Percentiles rank a stretch among this genome's conserved stretches.
These are phyloP conservation scores for Porites lutea DNA, from an alignment of 64 coral and sea anemone species.

Conservation along the genomic window DNA sequence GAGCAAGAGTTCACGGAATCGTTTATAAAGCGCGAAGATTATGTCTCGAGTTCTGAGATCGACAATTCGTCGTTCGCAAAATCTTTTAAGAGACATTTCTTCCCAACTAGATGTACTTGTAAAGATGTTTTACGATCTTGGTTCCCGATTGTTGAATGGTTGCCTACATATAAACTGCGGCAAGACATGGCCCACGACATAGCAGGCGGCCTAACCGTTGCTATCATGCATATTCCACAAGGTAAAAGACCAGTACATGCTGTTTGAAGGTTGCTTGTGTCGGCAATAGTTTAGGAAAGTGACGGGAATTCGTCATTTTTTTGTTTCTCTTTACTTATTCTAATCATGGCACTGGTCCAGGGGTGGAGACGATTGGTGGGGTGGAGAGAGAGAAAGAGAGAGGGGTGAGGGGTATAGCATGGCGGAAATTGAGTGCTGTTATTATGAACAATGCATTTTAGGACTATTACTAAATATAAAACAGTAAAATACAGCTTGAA, in stretches of 20 bases:
- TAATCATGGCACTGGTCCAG: too few relatives aligned
- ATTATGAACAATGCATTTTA: too few relatives aligned
- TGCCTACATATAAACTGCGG: constrained; percentile 74
- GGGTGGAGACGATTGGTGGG: too few relatives aligned
- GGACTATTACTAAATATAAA: too few relatives aligned
- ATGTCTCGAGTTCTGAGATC: neutral
- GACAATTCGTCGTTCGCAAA: constrained; percentile 6
- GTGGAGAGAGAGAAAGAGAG: too few relatives aligned
- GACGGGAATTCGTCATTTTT: too few relatives aligned
- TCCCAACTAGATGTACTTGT: constrained; percentile 29
- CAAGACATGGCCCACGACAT: constrained; percentile 66
- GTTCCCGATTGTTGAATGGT: constrained; percentile 88
- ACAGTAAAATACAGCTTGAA: too few relatives aligned
- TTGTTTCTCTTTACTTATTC: too few relatives aligned
- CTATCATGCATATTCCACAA: constrained; percentile 92
- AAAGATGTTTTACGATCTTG: constrained; percentile 70
- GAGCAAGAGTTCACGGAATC: constrained; percentile 64
- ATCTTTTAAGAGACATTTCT: constrained; percentile 21
- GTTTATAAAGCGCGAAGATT: constrained; percentile 37
- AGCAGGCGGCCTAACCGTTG: constrained; percentile 79
- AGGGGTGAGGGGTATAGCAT: too few relatives aligned
- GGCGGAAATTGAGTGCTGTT: too few relatives aligned
- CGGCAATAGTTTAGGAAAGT: neutral
- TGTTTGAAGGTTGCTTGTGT: neutral
- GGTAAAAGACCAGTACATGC: constrained; percentile 28